These are phyloP conservation scores for Synergus laeviventris DNA, from an alignment of 2,888 invertebrate genomes.

Conservation along the genomic window DNA sequence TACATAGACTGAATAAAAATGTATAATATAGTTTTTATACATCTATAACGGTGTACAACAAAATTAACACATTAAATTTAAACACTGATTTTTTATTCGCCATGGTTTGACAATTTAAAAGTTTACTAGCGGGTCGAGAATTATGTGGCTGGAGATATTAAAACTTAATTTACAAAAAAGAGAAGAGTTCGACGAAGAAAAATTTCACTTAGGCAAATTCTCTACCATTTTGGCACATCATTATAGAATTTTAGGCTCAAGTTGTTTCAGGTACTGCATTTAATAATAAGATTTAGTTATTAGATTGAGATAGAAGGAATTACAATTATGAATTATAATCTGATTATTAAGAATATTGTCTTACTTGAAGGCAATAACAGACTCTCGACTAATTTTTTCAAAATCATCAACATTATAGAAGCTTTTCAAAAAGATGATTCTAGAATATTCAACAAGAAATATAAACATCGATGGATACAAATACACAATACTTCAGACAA, in stretches of 20 bases:
- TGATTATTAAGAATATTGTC: conserved; percentile 33
- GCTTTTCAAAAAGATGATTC: conserved; percentile 13
- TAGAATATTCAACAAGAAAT: conserved; percentile 15
- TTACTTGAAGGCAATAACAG: conserved; percentile 16
- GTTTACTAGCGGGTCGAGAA: not conserved
- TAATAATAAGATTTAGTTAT: conserved; percentile 14
- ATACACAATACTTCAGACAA: conserved; percentile 17
- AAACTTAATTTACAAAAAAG: conserved; percentile 1
- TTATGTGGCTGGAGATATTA: not conserved
- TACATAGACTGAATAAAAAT: conserved; percentile 24
- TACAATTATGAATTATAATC: not conserved
- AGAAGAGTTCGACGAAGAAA: conserved; percentile 10
- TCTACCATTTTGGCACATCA: conserved; percentile 26
- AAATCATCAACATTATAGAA: conserved; percentile 1
- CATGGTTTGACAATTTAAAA: not conserved
- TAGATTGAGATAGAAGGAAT: conserved; percentile 1
- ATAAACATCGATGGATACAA: conserved; percentile 20
- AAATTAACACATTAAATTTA: not conserved
- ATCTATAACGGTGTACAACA: conserved; percentile 23
- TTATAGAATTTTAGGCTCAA: conserved; percentile 30
- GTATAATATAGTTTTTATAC: conserved; percentile 1
- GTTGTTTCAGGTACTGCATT: conserved; percentile 30
- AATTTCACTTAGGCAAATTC: conserved; percentile 30
- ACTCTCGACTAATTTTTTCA: not conserved
- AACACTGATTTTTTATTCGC: not conserved